Percentiles rank a stretch among this genome's conserved stretches.
Conservation (phyloP, 2,888 invertebrate genomes). For the Cerastoderma edule region DNA sequence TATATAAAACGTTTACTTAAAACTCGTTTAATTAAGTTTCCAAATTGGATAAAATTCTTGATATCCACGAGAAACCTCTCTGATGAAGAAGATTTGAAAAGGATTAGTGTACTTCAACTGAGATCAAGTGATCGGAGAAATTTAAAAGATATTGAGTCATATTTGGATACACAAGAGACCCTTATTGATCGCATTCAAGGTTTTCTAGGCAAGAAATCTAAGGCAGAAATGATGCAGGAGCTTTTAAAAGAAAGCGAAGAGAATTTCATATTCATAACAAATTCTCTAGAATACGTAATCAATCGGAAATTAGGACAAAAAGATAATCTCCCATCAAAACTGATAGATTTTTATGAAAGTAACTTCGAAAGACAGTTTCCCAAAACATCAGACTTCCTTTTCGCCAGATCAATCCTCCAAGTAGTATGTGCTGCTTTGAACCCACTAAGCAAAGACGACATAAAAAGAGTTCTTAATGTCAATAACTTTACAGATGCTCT, state of each 20-base stretch:
- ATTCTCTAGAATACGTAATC: neutral
- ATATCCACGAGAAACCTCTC: neutral
- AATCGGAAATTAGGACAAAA: neutral
- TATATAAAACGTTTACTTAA: neutral
- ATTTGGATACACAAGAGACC: neutral
- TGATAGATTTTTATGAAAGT: neutral
- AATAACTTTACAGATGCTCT: neutral
- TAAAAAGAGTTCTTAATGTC: neutral
- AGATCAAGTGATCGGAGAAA: neutral
- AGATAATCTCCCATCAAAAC: neutral
- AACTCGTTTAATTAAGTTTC: neutral
- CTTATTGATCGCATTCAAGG: neutral
- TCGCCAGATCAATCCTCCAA: conserved; percentile 1
- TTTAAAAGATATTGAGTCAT: neutral
- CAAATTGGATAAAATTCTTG: conserved; percentile 11
- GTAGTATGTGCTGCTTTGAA: neutral
- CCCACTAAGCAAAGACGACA: neutral
- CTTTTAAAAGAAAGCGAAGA: conserved; percentile 8
- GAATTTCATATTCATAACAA: neutral
- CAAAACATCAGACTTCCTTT: neutral
- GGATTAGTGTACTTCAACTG: neutral
- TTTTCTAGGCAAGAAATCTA: neutral
- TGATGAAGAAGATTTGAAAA: neutral
- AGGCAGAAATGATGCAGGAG: neutral
- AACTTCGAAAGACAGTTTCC: conserved; percentile 6